Conservation (phyloP, 2,113 vertebrate species). For the Chrysochloris asiatica region DNA sequence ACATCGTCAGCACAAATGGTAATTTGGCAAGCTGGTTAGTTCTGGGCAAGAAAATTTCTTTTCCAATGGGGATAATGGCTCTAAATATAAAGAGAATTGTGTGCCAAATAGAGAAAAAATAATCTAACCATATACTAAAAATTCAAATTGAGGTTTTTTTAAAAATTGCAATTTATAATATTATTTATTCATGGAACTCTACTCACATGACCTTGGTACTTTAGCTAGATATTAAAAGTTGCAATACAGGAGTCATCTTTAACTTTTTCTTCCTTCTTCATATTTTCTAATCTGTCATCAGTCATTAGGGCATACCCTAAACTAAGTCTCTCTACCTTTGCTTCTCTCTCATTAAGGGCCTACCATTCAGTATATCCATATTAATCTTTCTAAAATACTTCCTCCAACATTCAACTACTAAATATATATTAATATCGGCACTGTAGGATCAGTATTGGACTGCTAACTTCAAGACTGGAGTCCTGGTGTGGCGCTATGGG, state of each 20-base stretch:
- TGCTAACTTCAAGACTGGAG: too few species aligned
- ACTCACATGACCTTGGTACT: not conserved
- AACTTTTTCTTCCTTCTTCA: not conserved
- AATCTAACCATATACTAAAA: conserved; percentile 49
- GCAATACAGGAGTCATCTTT: not conserved
- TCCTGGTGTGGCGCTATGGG: too few species aligned
- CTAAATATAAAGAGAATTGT: conserved; percentile 57
- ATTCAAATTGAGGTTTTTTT: conserved; percentile 40
- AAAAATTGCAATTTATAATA: conserved; percentile 30
- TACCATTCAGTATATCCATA: not conserved
- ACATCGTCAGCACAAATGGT: conserved; percentile 50
- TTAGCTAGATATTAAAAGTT: conserved; percentile 39
- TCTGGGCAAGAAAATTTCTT: conserved; percentile 54
- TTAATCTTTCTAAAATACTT: not conserved
- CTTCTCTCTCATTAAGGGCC: not conserved
- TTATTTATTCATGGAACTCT: conserved; percentile 28
- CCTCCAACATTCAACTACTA: not conserved
- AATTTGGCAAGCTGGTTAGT: conserved; percentile 49
- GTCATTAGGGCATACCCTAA: not conserved
- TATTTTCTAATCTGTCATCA: not conserved
- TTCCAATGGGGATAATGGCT: conserved; percentile 13
- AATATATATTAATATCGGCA: not conserved
- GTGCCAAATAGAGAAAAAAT: conserved; percentile 54
- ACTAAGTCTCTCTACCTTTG: not conserved
- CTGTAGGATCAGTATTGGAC: too few species aligned